Base-by-base conservation (phyloP, 2,888 invertebrate genomes). In the Punctoribates punctum region DNA sequence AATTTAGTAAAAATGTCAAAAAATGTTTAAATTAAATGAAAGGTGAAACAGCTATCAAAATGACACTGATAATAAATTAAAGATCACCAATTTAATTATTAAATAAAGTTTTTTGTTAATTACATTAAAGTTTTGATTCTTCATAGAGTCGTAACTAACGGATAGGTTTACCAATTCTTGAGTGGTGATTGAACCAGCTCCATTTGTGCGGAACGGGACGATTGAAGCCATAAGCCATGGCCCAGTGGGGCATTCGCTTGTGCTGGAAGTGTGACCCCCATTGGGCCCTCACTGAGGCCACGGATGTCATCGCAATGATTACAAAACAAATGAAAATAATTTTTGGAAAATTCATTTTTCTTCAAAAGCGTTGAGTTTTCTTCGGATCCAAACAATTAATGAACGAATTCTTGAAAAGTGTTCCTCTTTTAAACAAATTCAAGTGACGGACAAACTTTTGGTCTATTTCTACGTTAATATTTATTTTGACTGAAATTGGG, bases 181-280 rank as follows among this genome's bases (percentile, higher is more conserved):
- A 27, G 11, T 70, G 70, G 23, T 70, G 70, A 70, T 70, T 70
- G 34, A 70, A 70, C 70, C 70, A 70, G 70, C 38, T 38, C 38
- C 42, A 42, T 42, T 70, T 70, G 42, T 70, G 70, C 1, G 70
- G 70, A 46, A 70, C 23, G 20, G 70, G 70, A 9, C 70, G 70
- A 70, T 70, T 70, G 23, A 70, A 70, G 1, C 70, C 70, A 46
- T 70, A 70, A 9, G 70, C 70, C 20, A 20, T 8, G 1, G 70
- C 70, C 70, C 70, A 70, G 70, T 70, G 70, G 5, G 70, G 70
- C 42, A 42, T 70, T 9, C 38, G 34, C 23, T 42, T 38, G 42
- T 42, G 38, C 13, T 20, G 20, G n/a, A 70, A 70, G 46, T 70
- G 70, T 70, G 70, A 70, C 1, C 70, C 70, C 70, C 70, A 70